Base-by-base conservation (phyloP, 1,140 invertebrate species). In the Drosophila takahashii region DNA sequence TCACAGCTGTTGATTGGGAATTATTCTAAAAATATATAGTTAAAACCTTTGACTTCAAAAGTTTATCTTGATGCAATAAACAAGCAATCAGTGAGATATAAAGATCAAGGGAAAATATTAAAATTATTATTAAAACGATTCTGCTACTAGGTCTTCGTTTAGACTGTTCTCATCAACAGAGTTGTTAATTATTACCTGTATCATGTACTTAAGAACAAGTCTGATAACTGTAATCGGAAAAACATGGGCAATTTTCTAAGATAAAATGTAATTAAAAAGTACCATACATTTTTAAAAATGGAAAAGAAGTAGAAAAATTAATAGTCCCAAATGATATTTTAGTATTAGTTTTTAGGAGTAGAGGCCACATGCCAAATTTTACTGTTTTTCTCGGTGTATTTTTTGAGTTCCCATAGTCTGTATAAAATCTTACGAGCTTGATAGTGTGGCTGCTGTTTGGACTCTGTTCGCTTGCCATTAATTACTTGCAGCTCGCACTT, bases 391-490 rank as follows among this genome's bases (percentile, higher is more conserved):
- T 36, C 32, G 4, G 50, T 52, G 50, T n/a, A 36, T 16, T 32
- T 34, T 32, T 34, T 3, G n/a, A 50, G 27, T 34, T 50, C 4
- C 27, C 51, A 37, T 16, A 36, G 16, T 52, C 7, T n/a, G 13
- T 10, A 22, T 36, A 32, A 53, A 22, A 9, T 22, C 26, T 22
- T 4, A 3, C 16, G 22, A 53, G 29, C 26, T 36, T 16, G 52
- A 56, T 41, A 29, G 37, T 42, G 27, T 41, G 27, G 26, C 15
- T 37, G 11, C n/a, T 22, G 42, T 6, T 44, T 69, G 64, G 64
- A 70, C 67, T 70, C 64, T 70, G 64, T 22, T 70, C 67, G 18
- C 10, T 57, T 27, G 42, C 18, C 50, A 70, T 70, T 70, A 70
- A 70, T 70, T 70, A 57, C 50, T 57, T 32, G 64, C 42, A 57